Evolutionary conservation across 1,140 invertebrate species (phyloP), one percentile per base, ranked within the genome.

Genomic region (Scaptomyza montana): DNA sequence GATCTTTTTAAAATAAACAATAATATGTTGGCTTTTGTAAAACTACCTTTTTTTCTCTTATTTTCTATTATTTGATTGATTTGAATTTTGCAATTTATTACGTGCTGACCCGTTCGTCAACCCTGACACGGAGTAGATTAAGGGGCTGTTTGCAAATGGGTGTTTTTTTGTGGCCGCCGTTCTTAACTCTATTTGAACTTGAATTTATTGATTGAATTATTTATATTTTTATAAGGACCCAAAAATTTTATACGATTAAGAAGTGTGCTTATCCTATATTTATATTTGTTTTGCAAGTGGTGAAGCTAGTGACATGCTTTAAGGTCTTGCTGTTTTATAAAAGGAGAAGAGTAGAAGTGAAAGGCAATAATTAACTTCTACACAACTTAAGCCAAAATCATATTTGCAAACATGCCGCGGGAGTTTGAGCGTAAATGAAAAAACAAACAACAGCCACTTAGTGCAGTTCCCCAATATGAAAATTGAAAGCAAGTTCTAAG

Each of bases 401-500:
- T 78, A 76, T 79, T 84, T 77, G 71, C 67, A 76, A 82, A 75
- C 76, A 79, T 53, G 71, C 75, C 75, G 67, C 75, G 78, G 66
- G 50, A 67, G 49, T 56, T 61, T 16, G 1, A 19, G 45, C 41
- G 51, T 19, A 54, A 53, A 9, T 39, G 57, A 53, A 64, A 59
- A 21, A 59, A 21, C n/a, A 12, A 16, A 8, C 51, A 54, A 13
- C 28, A 36, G 12, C n/a, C n/a, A 9, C 25, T 51, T 12, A 8
- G n/a, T 39, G 36, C 9, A 39, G 3, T 12, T 39, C 36, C 36
- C n/a, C 28, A 8, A 13, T 36, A n/a, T 13, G 30, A 13, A 54
- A 36, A 39, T 5, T 13, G n/a, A 13, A 13, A 9, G 28, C 50
- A 51, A 51, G 9, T 33, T n/a, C 47, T 30, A 13, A 13, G n/a